Base-by-base conservation (phyloP, 2,888 invertebrate genomes). In the Aporophyla lueneburgensis region DNA sequence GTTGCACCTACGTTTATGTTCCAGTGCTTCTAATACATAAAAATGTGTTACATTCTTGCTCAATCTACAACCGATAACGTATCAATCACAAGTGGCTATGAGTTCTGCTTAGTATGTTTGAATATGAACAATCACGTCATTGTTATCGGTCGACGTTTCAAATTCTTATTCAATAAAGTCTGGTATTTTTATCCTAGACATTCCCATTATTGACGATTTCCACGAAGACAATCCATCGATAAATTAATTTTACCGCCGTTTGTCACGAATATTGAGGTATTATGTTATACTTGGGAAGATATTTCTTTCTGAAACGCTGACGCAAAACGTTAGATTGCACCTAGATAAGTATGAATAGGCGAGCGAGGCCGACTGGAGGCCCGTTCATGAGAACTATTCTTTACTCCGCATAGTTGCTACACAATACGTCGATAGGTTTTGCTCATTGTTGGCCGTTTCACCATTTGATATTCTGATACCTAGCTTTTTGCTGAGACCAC, bases 331-430 rank as follows among this genome's bases (percentile, higher is more conserved):
- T 81, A 74, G 72, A 83, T 81, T 76, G 71, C 76, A 71, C 56
- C 59, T 51, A 76, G 76, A 63, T 73, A 80, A 62, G 76, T 74
- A 67, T 85, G 81, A 88, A 87, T 84, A 84, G 84, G 66, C 75
- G 89, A 90, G 91, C 75, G 89, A 90, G 91, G 91, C 89, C 89
- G 89, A 86, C 80, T 85, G 83, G 86, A 87, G 87, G 88, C 86
- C 89, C 83, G 83, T 87, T 89, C 92, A 93, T 95, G 94, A 92
- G 95, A 95, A 94, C 91, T 84, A 91, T 93, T 92, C 92, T 92
- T 87, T 89, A 89, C 89, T 87, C 85, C 85, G 91, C 91, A 90
- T 90, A 91, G 89, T 88, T 88, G 87, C 89, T 88, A 89, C 89
- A 91, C 91, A 91, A 92, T 91, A 90, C 86, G 89, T 88, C 90